Conservation (phyloP, 2,888 invertebrate genomes). For the Melinaea menophilus region DNA sequence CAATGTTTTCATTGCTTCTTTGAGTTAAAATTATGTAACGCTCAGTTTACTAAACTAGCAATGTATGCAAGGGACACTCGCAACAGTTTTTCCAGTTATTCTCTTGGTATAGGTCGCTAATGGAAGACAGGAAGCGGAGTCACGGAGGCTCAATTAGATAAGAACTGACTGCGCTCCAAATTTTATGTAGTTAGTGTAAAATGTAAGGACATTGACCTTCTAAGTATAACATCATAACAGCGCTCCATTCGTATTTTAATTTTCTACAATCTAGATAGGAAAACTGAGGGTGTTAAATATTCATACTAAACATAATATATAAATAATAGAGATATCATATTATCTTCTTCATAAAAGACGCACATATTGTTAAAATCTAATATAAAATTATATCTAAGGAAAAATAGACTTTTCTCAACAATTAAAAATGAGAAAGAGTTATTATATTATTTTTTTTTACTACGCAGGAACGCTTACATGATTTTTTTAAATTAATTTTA, state of each 20-base stretch:
- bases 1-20: constrained; percentile 14
- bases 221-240: constrained; percentile 26
- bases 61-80: constrained; percentile 15
- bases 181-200: constrained; percentile 66
- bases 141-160: constrained; percentile 69
- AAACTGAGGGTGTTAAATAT: no score
- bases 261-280: neutral
- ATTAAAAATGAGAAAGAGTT: no score
- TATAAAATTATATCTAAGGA: no score
- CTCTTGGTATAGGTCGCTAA: constrained; percentile 50
- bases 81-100: constrained; percentile 6
- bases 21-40: neutral
- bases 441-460: no score
- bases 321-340: no score
- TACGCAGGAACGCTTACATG: no score
- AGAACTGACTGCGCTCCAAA: constrained; percentile 54
- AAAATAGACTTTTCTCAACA: no score
- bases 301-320: no score
- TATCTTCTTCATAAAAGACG: no score
- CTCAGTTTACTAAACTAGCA: constrained; percentile 12
- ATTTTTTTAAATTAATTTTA: no score
- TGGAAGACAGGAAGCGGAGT: constrained; percentile 62
- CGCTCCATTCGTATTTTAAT: neutral
- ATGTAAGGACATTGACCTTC: constrained; percentile 51
- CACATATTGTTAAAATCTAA: no score